Evolutionary conservation across 2,888 invertebrate genomes (phyloP), one percentile per base, ranked within the genome.

Genomic region (Eupithecia insigniata): DNA sequence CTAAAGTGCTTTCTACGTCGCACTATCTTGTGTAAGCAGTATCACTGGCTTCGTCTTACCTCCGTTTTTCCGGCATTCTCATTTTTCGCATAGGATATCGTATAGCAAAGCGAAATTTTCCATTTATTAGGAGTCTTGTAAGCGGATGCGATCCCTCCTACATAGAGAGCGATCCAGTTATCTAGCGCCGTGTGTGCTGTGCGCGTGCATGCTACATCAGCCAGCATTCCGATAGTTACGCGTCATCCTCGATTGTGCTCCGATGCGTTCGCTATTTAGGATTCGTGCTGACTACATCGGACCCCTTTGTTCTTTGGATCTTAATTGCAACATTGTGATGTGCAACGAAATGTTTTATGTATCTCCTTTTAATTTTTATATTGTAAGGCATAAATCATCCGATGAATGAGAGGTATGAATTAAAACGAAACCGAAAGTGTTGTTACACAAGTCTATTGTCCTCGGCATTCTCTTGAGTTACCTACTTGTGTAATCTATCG

Each of bases 1-100:
- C 93, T 93, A 93, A 93, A 91, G 89, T 92, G 89, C 93, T 93
- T 93, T 93, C 93, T 93, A 93, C 87, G 87, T 87, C 89, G 88
- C 85, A 87, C 84, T 87, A 82, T 85, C 84, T 86, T 80, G 84
- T 81, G 71, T 73, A 67, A 69, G 78, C 78, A 77, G 83, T 83
- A 85, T 85, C 84, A 72, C 81, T 80, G 85, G 86, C 83, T 84
- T 87, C 89, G 81, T 85, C 85, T 88, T 88, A 85, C 87, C 84
- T 87, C 85, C 85, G 83, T 84, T 86, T 88, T 89, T 88, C 88
- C 85, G 82, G 79, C 81, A 81, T 82, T 86, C 87, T 87, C 85
- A 82, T 84, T 78, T 84, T 84, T 83, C 85, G 72, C 61, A 77
- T 79, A 77, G 74, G 77, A 80, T 85, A 85, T 89, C 84, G 77